phyloP scores from a whole-genome alignment of 1,140 invertebrate species.

The Ptiloglossa arizonensis region DNA sequence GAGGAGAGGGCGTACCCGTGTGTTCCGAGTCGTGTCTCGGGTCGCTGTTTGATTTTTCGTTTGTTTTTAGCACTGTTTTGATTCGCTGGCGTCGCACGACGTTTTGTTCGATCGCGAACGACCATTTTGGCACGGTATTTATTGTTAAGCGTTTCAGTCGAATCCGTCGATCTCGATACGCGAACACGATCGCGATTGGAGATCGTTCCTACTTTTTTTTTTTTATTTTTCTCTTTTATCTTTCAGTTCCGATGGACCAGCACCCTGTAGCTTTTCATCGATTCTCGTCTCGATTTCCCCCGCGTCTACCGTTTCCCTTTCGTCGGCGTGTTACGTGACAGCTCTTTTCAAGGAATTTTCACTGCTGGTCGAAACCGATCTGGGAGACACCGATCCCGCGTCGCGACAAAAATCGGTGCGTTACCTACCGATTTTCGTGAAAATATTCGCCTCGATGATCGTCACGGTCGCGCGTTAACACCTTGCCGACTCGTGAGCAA shows the following conservation, averaged over 20 bases:
- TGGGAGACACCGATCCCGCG: no score
- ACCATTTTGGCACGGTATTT: slow-evolving; percentile 69
- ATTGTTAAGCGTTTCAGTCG: slow-evolving; percentile 65
- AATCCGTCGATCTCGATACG: background rate
- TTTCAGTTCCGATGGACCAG: background rate
- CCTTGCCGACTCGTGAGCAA: no score
- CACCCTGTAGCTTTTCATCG: background rate
- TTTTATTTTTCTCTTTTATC: no score
- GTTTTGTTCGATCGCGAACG: background rate
- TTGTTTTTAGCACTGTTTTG: slow-evolving; percentile 27
- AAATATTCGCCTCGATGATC: no score
- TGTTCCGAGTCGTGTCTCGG: background rate
- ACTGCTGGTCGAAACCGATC: no score
- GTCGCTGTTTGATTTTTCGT: slow-evolving; percentile 26
- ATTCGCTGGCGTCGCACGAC: slow-evolving; percentile 5
- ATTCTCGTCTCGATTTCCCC: background rate
- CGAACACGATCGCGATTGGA: background rate
- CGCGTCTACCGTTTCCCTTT: no score
- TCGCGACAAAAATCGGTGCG: no score
- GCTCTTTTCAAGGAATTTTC: no score
- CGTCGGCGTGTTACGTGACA: no score
- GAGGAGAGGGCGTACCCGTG: background rate
- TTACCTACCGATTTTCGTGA: no score
- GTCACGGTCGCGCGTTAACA: background rate
- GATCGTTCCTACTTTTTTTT: no score